Base-by-base conservation (phyloP, 2,888 invertebrate genomes). In the Harpagoxenus sublaevis region DNA sequence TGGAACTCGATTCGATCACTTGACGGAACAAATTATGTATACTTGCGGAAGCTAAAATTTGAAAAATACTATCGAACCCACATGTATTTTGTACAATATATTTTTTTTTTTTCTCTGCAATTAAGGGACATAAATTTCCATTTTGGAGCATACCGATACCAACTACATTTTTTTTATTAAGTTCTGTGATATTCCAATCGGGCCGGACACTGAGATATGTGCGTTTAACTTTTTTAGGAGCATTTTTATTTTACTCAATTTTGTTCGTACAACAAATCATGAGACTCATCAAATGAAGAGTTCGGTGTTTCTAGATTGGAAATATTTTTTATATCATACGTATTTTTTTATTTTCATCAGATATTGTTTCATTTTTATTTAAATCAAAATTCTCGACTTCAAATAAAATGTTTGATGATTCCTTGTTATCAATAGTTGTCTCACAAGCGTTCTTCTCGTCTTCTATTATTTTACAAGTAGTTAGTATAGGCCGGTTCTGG, bases 1-100 rank as follows among this genome's bases (percentile, higher is more conserved):
- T 60, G 6, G 31, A 60, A 60, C 31, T 60, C 6, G 60, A 60
- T 60, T 60, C 31, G 2, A 60, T 60, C 15, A 60, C 31, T 31
- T 60, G 60, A 18, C 60, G 31, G 6, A 60, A 60, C 6, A 8
- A 60, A 60, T 60, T 31, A 15, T 31, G 31, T 31, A 31, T 60
- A 60, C 15, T 60, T 60, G 60, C 31, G 8, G 31, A 60, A 31
- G 60, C 60, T 60, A 60, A 60, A 60, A 60, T 60, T 18, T 60
- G 60, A 18, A 31, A 60, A 31, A 60, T 31, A 31, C 60, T 60
- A 8, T 60, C 60, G 8, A 60, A 60, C 6, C 31, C 31, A 15
- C 60, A 60, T 31, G 60, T 60, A 31, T 60, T 31, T 60, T 60
- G 31, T 31, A 60, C 18, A 31, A 60, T 18, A 60, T 60, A 60